Evolutionary conservation across 2,113 vertebrate species (phyloP), one percentile per base, ranked within the genome.

Genomic region (Camarhynchus parvulus): DNA sequence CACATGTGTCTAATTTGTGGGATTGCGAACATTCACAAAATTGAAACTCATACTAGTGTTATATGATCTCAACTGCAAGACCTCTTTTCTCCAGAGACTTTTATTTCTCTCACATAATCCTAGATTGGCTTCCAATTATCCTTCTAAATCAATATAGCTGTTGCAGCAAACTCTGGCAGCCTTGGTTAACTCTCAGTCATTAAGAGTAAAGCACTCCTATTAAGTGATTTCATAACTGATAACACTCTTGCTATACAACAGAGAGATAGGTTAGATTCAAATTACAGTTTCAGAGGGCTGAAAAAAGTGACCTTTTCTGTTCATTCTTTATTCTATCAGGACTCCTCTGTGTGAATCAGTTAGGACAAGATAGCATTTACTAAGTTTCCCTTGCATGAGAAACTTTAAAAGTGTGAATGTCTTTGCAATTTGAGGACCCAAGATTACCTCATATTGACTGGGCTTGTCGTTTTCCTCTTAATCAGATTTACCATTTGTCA

Each of bases 161-260:
- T 83, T 47, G 27, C 42, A 92, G 68, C 42, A 91, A 90, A 86
- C 47, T 80, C 55, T 53, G 70, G 18, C 19, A 86, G 42, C 55
- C 52, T 90, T 91, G 44, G 63, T 90, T 95, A 93, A 87, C 66
- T 82, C 49, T 80, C 59, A 80, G 24, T 74, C 63, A 90, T 92
- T 92, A 95, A 49, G 68, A 90, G 46, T 58, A 80, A 94, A 88
- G 30, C 11, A 47, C 46, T 76, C 42, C 7, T 95, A 68, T 92
- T 89, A 94, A 94, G 49, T 55, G 70, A 91, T 94, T 92, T 90
- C 47, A 67, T 92, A 94, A 86, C 23, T 66, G 74, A 62, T 83
- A 95, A 67, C 27, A 56, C 39, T 62, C 33, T 79, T 80, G 15
- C 27, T 46, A 8, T 83, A n/a, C 47, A 58, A 10, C 14, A 85